Percentiles rank a stretch among this genome's conserved stretches.
Evolutionary conservation across 1,140 invertebrate genomes (phyloP).

Genomic region (Lineus longissimus): DNA sequence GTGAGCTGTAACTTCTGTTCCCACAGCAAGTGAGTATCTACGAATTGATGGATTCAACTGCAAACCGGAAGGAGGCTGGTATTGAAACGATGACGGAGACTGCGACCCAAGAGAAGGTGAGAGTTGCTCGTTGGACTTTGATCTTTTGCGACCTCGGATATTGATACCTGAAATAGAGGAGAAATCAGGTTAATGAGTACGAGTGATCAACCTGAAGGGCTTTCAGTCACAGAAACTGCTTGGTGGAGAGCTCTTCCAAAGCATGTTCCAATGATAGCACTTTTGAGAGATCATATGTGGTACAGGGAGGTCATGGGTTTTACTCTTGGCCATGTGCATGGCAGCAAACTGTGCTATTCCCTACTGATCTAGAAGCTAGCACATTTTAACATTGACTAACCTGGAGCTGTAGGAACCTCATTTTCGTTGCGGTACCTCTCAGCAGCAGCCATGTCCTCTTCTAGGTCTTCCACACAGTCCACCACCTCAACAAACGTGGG

Average conservation of each 20-base stretch:
- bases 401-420: slow-evolving; percentile 20
- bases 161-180: not conserved
- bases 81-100: not conserved
- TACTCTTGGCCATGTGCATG: too few species aligned
- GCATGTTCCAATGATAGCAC: not conserved
- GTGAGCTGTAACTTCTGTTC: slow-evolving; percentile 29
- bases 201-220: too few species aligned
- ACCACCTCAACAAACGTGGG: slow-evolving; percentile 78
- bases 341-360: too few species aligned
- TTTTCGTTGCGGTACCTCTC: slow-evolving; percentile 19
- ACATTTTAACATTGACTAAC: too few species aligned
- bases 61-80: not conserved
- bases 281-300: too few species aligned
- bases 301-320: too few species aligned
- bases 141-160: not conserved
- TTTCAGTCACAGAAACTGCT: too few species aligned
- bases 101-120: not conserved
- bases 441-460: slow-evolving; percentile 36
- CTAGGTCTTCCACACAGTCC: slow-evolving; percentile 61
- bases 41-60: slow-evolving; percentile 6
- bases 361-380: too few species aligned
- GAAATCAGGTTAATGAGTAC: not conserved
- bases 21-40: not conserved
- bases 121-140: not conserved
- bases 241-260: not conserved